Base-by-base conservation (phyloP, 1,140 invertebrate species). In the Aphidius ervi region DNA sequence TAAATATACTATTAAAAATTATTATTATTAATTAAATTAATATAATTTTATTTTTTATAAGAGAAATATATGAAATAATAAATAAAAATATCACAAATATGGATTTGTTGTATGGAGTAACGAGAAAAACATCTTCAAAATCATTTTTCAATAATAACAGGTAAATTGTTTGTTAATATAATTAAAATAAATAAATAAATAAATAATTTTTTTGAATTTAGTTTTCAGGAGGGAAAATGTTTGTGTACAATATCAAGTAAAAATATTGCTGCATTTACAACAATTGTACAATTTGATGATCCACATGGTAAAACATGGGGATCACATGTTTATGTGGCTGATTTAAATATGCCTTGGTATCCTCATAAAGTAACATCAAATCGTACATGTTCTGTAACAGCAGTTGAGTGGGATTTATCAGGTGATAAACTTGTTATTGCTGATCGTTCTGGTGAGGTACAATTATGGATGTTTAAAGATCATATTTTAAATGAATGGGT, bases 281-380 rank as follows among this genome's bases (percentile, higher is more conserved):
- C 86, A 52, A 84, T 84, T 10, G 89, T 83, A 55, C 88, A 87
- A 75, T 79, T 89, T 50, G 82, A 85, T 49, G 88, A 91, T 67
- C 71, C 68, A 9, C 82, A 79, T 55, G 86, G 85, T 8, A 85
- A 86, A 69, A 86, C 84, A 54, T 88, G 87, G 82, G 86, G 87
- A 41, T 88, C 86, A 31, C 86, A 93, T 76, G 90, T 94, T 49
- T 95, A 93, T 75, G 88, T 94, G 5, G 88, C 89, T 65, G 93
- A 95, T 75, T 78, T 94, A 41, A 92, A 94, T 74, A 88, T 89
- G 63, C 91, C 92, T 2, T 94, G 91, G 91, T 84, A 90, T 68
- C 82, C 85, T 59, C 85, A 91, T 67, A 86, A 84, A 73, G 76
- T 82, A 63, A 71, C 82, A 55, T 87, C 68, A 71, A 84, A 70